Evolutionary conservation across 2,113 vertebrate genomes (phyloP), one percentile per base, ranked within the genome.

Genomic region (Bostrychus sinensis): DNA sequence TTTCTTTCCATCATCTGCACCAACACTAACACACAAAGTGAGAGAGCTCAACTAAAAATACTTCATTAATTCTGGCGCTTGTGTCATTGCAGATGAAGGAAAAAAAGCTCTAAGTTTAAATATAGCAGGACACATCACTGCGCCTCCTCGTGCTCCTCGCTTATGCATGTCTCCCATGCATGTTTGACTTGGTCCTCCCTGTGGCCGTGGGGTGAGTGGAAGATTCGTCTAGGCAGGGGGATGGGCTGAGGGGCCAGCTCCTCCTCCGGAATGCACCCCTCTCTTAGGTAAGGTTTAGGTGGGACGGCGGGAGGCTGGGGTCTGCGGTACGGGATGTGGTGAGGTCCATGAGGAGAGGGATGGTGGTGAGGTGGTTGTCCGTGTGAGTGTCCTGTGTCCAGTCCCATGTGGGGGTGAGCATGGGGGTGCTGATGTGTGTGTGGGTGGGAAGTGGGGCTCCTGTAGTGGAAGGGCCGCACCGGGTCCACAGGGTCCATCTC

Each of bases 281-380:
- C 96, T 20, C 96, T 93, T 81, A 96, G 92, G 80, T 96, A 96
- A 26, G 95, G 95, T 86, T 97, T 97, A 22, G 95, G 94, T 7
- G 95, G 95, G 45, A 95, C 80, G 71, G 94, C 53, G 78, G 95
- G 55, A 83, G 94, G 93, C 93, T 93, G 93, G 84, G 89, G 92
- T 61, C 87, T 56, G 65, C 88, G 88, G 67, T 89, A 89, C 0
- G 88, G 74, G 59, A 88, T 82, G 81, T 87, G 87, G 66, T 90
- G 87, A 7, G 82, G 81, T 39, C 84, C 85, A 22, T 88, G 88
- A 19, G 60, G 17, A 1, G 86, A 75, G 1, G 62, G 41, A 3
- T 87, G 88, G 82, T 89, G 87, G 61, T 83, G 87, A 16, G 80
- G 70, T 82, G 91, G 54, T 73, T 91, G 89, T 89, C 95, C 82